Conservation (phyloP, 2,797 vertebrate species). For the Eulemur coronatus region DNA sequence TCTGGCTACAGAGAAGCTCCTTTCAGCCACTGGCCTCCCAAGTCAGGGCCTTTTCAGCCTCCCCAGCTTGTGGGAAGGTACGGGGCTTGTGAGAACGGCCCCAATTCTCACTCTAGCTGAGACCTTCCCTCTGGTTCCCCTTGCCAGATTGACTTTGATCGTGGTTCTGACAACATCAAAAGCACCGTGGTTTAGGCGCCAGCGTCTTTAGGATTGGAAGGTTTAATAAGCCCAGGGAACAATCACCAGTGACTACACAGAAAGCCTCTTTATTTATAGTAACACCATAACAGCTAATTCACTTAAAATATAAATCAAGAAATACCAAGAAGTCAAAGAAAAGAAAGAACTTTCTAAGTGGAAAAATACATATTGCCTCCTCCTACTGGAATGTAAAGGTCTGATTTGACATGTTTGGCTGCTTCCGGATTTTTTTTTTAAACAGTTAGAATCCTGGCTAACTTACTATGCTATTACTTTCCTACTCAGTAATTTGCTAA, state of each 20-base stretch:
- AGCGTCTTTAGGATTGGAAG: not conserved
- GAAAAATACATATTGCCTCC: not conserved
- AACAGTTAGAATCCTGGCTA: not conserved
- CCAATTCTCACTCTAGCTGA: not conserved
- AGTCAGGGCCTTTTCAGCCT: not conserved
- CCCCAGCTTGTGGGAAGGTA: not conserved
- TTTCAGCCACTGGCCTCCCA: not conserved
- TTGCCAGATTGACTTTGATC: not conserved
- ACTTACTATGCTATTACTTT: not conserved
- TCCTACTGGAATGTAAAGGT: not conserved
- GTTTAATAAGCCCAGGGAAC: not conserved
- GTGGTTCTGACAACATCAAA: not conserved
- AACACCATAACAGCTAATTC: not conserved
- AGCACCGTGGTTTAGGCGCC: not conserved
- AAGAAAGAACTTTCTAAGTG: constrained; percentile 27
- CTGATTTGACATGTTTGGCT: not conserved
- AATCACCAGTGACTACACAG: not conserved
- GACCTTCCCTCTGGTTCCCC: not conserved
- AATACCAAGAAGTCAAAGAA: constrained; percentile 41
- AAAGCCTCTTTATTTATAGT: constrained; percentile 27
- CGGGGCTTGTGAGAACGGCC: not conserved
- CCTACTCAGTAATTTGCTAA: not conserved
- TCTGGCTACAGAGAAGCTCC: not conserved
- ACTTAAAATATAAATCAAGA: constrained; percentile 25
- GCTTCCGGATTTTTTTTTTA: not conserved